Conservation (phyloP, 2,113 vertebrate genomes). For the Castor canadensis region DNA sequence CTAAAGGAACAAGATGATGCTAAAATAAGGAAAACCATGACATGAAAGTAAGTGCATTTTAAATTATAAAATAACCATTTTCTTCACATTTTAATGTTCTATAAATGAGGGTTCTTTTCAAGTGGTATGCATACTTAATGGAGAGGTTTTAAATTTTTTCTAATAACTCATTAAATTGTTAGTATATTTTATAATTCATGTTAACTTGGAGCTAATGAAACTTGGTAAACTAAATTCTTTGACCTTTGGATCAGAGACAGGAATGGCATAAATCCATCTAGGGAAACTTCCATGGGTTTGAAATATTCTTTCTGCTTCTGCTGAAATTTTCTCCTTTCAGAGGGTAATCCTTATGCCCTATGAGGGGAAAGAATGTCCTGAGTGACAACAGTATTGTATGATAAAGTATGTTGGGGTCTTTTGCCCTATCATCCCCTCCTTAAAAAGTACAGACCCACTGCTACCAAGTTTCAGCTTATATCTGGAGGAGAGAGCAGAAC, state of each 20-base stretch:
- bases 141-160: neutral
- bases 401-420: neutral
- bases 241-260: constrained; percentile 15
- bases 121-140: constrained; percentile 8
- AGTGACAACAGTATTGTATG: neutral
- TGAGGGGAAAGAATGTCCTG: neutral
- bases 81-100: constrained; percentile 39
- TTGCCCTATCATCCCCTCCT: neutral
- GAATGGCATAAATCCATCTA: neutral
- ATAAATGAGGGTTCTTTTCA: constrained; percentile 21
- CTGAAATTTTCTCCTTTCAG: neutral
- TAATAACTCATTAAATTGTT: constrained; percentile 54
- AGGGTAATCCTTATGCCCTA: neutral
- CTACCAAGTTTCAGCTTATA: neutral
- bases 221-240: constrained; percentile 29
- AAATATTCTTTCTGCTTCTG: neutral
- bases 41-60: neutral
- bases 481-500: neutral
- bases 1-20: neutral
- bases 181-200: constrained; percentile 43
- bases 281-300: neutral
- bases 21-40: neutral
- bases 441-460: neutral
- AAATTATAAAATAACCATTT: constrained; percentile 13
- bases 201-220: constrained; percentile 54